phyloP scores from a whole-genome alignment of 1,140 invertebrate species.

The Apis cerana region DNA sequence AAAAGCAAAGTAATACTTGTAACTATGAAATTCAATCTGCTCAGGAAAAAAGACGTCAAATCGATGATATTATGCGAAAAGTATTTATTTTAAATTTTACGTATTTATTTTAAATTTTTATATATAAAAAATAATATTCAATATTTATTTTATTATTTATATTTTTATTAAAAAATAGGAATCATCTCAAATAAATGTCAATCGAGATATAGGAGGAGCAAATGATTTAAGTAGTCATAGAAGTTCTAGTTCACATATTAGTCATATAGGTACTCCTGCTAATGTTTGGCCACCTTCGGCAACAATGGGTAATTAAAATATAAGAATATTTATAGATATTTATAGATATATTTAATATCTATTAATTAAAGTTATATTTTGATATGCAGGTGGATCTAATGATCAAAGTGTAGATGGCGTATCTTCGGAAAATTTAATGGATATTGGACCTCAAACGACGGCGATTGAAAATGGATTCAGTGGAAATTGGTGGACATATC shows the following conservation, averaged over 20 bases:
- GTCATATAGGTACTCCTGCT: slow-evolving; percentile 71
- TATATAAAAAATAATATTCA: not conserved
- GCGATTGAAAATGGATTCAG: slow-evolving; percentile 68
- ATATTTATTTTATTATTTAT: slow-evolving; percentile 8
- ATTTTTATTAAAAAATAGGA: slow-evolving; percentile 61
- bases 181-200: slow-evolving; percentile 67
- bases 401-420: slow-evolving; percentile 69
- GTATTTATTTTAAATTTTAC: slow-evolving; percentile 46
- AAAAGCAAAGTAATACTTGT: slow-evolving; percentile 67
- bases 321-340: not conserved
- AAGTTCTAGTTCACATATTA: slow-evolving; percentile 70
- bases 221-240: slow-evolving; percentile 68
- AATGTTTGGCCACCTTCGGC: slow-evolving; percentile 70
- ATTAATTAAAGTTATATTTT: slow-evolving; percentile 6
- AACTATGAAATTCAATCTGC: slow-evolving; percentile 58
- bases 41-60: slow-evolving; percentile 71
- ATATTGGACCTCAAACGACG: slow-evolving; percentile 68
- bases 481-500: slow-evolving; percentile 66
- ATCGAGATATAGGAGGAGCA: slow-evolving; percentile 66
- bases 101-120: too few relatives aligned
- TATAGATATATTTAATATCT: not conserved
- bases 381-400: slow-evolving; percentile 58
- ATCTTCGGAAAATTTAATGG: slow-evolving; percentile 73
- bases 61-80: slow-evolving; percentile 77
- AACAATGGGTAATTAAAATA: slow-evolving; percentile 60